Base-by-base conservation (phyloP, 2,888 invertebrate species). In the Invenusta paracnida region DNA sequence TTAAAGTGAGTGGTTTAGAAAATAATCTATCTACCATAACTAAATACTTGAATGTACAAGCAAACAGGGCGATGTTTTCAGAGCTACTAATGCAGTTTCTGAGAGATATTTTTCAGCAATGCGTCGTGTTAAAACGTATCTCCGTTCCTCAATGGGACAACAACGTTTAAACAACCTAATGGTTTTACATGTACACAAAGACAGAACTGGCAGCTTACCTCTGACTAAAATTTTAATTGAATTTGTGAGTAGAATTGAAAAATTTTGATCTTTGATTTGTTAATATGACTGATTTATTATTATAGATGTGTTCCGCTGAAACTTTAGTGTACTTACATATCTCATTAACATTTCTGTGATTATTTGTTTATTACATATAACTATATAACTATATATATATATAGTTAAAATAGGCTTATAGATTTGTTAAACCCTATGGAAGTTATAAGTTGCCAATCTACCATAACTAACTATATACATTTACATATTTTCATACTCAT, bases 111-210 rank as follows among this genome's bases (percentile, higher is more conserved):
- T 73, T 23, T 73, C 73, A 5, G 25, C 73, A 73, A 73, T 73
- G 17, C 73, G 73, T 23, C 17, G 73, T 73, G 27, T 73, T 73
- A 73, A 73, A 73, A 73, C 73, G 17, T 73, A 73, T 73, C 73
- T 73, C 73, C 73, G 73, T 23, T 23, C 73, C 73, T 73, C 73
- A 73, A 73, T 73, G 48, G 48, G 48, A 48, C 48, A 48, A 17
- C 48, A 48, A 17, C 48, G 48, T 48, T 48, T 48, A 17, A 48
- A 11, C 48, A 48, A 48, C 17, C 17, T 48, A 48, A 48, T 48
- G 48, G 48, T 48, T 17, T 48, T 48, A 48, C 48, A 48, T 48
- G 48, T 48, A 17, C 48, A 48, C 48, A 48, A 48, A 17, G 48
- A 48, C 48, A 48, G 48, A 48, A 48, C 48, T 48, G 48, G 17